Evolutionary conservation across 2,888 invertebrate species (phyloP).

Genomic region (Eilema griseolum): DNA sequence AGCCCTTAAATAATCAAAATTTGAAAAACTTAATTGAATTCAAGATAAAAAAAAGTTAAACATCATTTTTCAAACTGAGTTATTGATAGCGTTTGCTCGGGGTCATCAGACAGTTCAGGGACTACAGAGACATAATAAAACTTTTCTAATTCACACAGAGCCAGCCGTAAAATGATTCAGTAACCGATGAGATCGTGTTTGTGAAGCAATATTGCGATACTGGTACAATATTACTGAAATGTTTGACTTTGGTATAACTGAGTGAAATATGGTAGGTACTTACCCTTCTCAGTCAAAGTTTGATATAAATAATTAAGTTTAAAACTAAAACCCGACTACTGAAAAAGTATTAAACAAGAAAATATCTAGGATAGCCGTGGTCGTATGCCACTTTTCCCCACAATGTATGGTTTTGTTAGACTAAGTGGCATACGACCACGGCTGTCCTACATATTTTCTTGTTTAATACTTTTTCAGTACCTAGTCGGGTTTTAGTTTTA

Average conservation of each 20-base stretch:
- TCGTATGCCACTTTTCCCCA: too few relatives aligned
- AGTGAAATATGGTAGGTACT: too few relatives aligned
- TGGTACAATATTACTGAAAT: not conserved
- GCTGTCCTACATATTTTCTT: too few relatives aligned
- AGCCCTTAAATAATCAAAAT: not conserved
- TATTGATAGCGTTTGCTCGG: slow-evolving; percentile 19
- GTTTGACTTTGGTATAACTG: slow-evolving; percentile 1
- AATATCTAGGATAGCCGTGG: too few relatives aligned
- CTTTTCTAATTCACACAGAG: slow-evolving; percentile 42
- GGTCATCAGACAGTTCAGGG: slow-evolving; percentile 16
- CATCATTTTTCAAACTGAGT: slow-evolving; percentile 13
- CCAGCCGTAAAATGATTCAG: slow-evolving; percentile 34
- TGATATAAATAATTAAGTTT: too few relatives aligned
- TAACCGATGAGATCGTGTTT: slow-evolving; percentile 21
- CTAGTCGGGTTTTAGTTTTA: too few relatives aligned
- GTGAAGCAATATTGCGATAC: slow-evolving; percentile 13
- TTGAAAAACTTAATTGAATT: not conserved
- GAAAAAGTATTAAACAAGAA: too few relatives aligned
- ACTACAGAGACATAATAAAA: slow-evolving; percentile 34
- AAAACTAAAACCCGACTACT: too few relatives aligned
- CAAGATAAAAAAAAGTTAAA: not conserved
- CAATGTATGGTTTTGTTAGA: too few relatives aligned
- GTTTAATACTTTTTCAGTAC: too few relatives aligned
- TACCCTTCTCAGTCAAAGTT: too few relatives aligned
- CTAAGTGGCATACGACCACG: too few relatives aligned